phyloP scores from a whole-genome alignment of 2,113 vertebrate species.

The Chloroceryle aenea region DNA sequence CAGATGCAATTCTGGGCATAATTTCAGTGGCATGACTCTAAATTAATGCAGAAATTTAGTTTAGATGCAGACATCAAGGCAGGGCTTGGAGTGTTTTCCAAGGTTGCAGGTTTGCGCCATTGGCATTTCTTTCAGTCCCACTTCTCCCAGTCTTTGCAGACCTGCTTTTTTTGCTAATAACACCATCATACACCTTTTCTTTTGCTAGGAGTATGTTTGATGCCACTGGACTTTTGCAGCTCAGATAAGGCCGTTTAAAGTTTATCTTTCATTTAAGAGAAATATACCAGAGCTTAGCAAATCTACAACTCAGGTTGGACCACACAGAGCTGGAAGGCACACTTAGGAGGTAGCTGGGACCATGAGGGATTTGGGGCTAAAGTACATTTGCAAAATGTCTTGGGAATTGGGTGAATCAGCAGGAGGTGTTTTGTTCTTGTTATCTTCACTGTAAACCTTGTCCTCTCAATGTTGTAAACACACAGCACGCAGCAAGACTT shows the following conservation, averaged over 20 bases:
- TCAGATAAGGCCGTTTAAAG: neutral
- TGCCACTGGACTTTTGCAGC: neutral
- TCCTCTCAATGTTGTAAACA: neutral
- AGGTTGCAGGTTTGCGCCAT: fast-evolving
- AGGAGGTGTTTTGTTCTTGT: neutral
- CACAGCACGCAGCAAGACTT: neutral
- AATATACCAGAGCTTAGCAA: neutral
- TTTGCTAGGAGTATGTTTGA: neutral
- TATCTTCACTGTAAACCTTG: neutral
- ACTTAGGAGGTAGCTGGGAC: neutral
- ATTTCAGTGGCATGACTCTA: neutral
- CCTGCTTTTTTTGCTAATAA: neutral
- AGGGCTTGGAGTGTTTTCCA: neutral
- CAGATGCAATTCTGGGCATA: neutral
- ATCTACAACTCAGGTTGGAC: neutral
- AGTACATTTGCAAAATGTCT: neutral
- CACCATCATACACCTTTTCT: neutral
- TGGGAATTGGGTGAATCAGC: neutral
- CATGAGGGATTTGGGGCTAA: neutral
- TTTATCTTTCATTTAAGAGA: neutral
- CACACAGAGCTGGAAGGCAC: neutral
- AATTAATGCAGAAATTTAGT: neutral
- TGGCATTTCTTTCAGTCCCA: neutral
- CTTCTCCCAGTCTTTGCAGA: neutral
- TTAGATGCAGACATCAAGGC: neutral